Base-by-base conservation (phyloP, 2,888 invertebrate genomes). In the Deilephila elpenor region DNA sequence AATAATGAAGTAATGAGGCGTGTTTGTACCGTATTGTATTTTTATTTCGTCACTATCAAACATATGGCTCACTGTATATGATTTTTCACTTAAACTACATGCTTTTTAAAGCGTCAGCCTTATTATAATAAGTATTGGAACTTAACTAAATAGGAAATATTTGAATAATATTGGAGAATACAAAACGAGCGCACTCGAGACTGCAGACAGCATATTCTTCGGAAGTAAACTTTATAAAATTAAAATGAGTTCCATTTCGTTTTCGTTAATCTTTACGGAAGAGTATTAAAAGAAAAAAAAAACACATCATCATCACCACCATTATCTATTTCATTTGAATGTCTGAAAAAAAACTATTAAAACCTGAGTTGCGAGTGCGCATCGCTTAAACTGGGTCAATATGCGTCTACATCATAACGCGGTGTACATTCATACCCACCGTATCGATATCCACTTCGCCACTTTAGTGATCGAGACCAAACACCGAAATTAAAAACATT, bases 31-130 rank as follows among this genome's bases (percentile, higher is more conserved):
- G 37, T 44, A 19, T 37, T 25, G 67, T 67, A 67, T 67, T 67
- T 67, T 51, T 51, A 67, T 67, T 25, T 51, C 25, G 44, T 25
- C 25, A 25, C 20, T 59, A 17, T 59, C 17, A 37, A 59, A 71
- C 51, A 56, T 56, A 56, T 37, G 44, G 60, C 78, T 71, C 70
- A 76, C 76, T 77, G 25, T 56, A 29, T 53, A 44, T 62, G 61
- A 44, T 20, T 59, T 60, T 34, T 78, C 74, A 80, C 84, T 86
- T 86, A 86, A 72, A 74, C 83, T 86, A 86, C 71, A 75, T 81
- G 83, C 85, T 86, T 84, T 78, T 78, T 81, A 77, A 84, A 86
- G 84, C 84, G 75, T 90, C 91, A 91, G 91, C 89, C 91, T 91
- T 91, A 90, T 87, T 67, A 67, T 44, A 82, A 81, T 86, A 87